phyloP scores from a whole-genome alignment of 2,113 vertebrate genomes.

The Nycticorax nycticorax region DNA sequence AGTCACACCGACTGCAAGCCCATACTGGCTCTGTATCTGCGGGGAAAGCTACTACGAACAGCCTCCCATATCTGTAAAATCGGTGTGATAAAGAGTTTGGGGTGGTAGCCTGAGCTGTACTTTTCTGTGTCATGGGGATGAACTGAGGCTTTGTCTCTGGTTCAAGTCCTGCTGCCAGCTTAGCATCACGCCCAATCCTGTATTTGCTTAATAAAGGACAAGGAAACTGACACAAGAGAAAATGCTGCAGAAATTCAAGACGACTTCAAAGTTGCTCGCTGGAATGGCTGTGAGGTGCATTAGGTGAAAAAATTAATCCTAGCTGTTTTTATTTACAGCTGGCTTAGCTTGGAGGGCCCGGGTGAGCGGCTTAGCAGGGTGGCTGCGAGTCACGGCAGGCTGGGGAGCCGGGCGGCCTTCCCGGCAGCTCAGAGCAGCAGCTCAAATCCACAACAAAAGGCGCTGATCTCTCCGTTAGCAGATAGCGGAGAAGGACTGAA shows the following conservation, averaged over 20 bases:
- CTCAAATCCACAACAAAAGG: slow-evolving; percentile 15
- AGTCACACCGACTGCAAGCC: background rate
- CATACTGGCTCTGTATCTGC: background rate
- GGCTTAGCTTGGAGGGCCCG: background rate
- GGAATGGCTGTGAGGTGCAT: background rate
- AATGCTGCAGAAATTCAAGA: slow-evolving; percentile 24
- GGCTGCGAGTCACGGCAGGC: background rate
- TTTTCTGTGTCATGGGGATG: background rate
- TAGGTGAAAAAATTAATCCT: background rate
- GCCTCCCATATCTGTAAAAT: background rate
- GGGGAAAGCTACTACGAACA: background rate
- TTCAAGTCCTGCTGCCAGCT: slow-evolving; percentile 6
- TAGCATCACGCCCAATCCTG: background rate
- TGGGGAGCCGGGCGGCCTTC: background rate
- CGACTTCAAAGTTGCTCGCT: slow-evolving; percentile 32
- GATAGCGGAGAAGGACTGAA: background rate
- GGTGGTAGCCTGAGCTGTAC: background rate
- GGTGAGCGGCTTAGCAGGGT: background rate
- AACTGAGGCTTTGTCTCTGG: background rate
- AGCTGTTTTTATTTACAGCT: slow-evolving; percentile 43
- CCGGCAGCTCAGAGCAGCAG: background rate
- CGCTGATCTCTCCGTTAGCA: background rate
- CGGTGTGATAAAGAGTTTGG: background rate
- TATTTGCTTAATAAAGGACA: background rate
- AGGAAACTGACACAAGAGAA: background rate